Conservation (phyloP, 2,797 vertebrate genomes). For the Lithobates sylvaticus region DNA sequence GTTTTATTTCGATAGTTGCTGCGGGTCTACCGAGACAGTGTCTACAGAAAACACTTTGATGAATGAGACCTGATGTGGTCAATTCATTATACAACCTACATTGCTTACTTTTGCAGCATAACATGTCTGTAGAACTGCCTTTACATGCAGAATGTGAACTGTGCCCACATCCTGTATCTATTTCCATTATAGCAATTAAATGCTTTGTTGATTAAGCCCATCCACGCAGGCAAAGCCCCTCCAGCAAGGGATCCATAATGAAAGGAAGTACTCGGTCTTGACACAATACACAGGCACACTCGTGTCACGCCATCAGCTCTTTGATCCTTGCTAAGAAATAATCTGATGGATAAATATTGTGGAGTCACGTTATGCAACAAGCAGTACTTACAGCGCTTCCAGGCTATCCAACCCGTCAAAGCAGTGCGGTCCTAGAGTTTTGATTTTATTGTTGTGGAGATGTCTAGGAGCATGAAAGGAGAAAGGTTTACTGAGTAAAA, state of each 20-base stretch:
- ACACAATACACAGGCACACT: slow-evolving; percentile 17
- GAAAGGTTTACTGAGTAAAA: too few species aligned
- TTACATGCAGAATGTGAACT: neutral
- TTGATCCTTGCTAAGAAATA: slow-evolving; percentile 1
- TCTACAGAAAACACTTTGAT: too few species aligned
- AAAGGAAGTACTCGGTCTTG: slow-evolving; percentile 29
- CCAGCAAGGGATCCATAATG: slow-evolving; percentile 39
- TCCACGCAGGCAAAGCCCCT: slow-evolving; percentile 33
- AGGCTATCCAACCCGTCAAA: slow-evolving; percentile 93
- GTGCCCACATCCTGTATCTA: slow-evolving; percentile 49
- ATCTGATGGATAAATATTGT: neutral
- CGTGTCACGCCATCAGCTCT: slow-evolving; percentile 2
- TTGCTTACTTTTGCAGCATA: neutral
- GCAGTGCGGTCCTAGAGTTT: slow-evolving; percentile 86
- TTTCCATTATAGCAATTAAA: slow-evolving; percentile 31
- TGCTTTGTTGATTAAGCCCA: slow-evolving; percentile 8
- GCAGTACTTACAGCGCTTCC: slow-evolving; percentile 92
- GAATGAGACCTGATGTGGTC: too few species aligned
- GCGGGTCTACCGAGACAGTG: too few species aligned
- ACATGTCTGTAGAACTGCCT: neutral
- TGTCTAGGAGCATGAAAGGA: slow-evolving; percentile 76
- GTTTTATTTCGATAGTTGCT: too few species aligned
- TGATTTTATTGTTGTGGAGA: slow-evolving; percentile 97
- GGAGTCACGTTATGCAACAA: neutral
- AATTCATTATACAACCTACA: neutral